Evolutionary conservation across 2,888 invertebrate genomes (phyloP).

Genomic region (Drosophila differens): DNA sequence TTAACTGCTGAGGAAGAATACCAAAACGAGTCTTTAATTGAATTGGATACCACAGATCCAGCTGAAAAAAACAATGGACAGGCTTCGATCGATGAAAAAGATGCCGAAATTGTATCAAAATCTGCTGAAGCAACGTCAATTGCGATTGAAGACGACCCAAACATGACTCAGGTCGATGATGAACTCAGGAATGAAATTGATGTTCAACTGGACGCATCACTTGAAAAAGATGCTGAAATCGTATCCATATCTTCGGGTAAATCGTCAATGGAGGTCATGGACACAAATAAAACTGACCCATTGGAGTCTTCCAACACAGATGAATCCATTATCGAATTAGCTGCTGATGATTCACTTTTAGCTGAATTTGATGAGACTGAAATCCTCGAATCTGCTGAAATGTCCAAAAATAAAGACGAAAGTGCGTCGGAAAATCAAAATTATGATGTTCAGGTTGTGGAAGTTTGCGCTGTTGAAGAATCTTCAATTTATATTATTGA

Average conservation of each 20-base stretch:
- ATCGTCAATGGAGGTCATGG: not conserved
- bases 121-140: not conserved
- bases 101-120: not conserved
- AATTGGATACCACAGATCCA: slow-evolving; percentile 5
- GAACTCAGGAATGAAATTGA: not conserved
- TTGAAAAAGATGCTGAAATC: not conserved
- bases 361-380: not conserved
- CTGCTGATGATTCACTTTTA: not conserved
- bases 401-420: not conserved
- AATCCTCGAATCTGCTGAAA: not conserved
- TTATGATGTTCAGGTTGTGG: not conserved
- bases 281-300: not conserved
- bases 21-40: not conserved
- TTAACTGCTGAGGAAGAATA: not conserved
- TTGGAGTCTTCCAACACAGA: not conserved
- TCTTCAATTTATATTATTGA: not conserved
- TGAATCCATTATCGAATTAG: not conserved
- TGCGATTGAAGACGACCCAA: not conserved
- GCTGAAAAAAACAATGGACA: not conserved
- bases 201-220: slow-evolving; percentile 3
- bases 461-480: not conserved
- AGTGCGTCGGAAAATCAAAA: not conserved
- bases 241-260: not conserved
- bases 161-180: not conserved
- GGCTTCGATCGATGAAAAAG: not conserved